Percentiles rank a stretch among this genome's conserved stretches.
Evolutionary conservation across 2,888 invertebrate genomes (phyloP).

Genomic region (Pterobdella sp.): DNA sequence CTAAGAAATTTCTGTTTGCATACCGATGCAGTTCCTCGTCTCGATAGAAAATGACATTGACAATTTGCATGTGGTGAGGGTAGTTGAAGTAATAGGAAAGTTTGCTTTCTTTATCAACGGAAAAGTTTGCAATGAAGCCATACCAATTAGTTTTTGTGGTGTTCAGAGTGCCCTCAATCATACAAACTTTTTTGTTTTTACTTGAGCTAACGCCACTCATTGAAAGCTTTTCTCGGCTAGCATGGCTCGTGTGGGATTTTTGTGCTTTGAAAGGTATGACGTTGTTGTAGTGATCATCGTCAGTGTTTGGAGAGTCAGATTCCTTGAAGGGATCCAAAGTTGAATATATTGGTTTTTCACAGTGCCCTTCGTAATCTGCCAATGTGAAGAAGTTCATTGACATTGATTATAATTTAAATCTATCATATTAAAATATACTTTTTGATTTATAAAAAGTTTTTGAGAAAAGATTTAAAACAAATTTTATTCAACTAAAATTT

Average conservation of each 20-base stretch:
- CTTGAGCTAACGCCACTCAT: background rate
- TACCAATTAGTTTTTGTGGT: constrained; percentile 34
- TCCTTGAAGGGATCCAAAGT: constrained; percentile 5
- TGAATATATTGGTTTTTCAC: background rate
- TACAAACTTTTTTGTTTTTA: constrained; percentile 26
- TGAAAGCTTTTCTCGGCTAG: background rate
- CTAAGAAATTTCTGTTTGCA: background rate
- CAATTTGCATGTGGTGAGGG: constrained; percentile 32
- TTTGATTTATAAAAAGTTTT: too few species aligned
- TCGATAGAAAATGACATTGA: constrained; percentile 35
- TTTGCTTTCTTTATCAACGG: constrained; percentile 32
- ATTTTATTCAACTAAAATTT: too few species aligned
- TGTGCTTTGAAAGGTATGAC: too few species aligned
- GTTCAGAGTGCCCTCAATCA: constrained; percentile 34
- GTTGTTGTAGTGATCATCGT: background rate
- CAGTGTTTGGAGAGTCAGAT: background rate
- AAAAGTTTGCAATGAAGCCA: constrained; percentile 36
- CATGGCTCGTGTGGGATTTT: background rate
- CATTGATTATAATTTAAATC: too few species aligned
- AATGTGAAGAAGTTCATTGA: too few species aligned
- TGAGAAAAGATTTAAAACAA: too few species aligned
- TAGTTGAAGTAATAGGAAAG: constrained; percentile 35
- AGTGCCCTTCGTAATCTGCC: background rate
- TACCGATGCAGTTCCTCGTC: constrained; percentile 31
- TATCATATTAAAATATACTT: too few species aligned